Conservation (phyloP, 2,797 vertebrate species). For the Neosilurus mollespiculum region DNA sequence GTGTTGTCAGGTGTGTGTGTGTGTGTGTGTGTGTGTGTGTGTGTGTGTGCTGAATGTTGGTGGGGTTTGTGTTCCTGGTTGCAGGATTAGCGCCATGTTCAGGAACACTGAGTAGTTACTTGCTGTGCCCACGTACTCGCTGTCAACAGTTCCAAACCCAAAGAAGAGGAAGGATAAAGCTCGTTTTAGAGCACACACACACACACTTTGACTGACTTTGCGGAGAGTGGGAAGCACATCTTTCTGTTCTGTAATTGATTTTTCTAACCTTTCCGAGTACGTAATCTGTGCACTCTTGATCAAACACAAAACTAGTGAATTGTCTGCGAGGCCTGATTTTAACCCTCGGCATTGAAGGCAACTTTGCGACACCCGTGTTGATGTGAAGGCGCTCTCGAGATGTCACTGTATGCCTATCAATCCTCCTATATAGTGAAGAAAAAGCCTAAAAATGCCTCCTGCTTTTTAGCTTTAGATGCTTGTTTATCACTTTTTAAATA, state of each 20-base stretch:
- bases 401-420: constrained; percentile 64
- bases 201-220: constrained; percentile 28
- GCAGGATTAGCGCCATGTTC: constrained; percentile 43
- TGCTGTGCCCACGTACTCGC: constrained; percentile 48
- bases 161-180: constrained; percentile 49
- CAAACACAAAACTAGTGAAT: constrained; percentile 33
- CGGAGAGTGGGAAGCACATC: constrained; percentile 52
- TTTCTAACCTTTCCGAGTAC: constrained; percentile 33
- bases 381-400: constrained; percentile 72
- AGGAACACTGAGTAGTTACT: constrained; percentile 45
- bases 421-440: constrained; percentile 77
- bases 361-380: background rate
- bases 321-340: background rate
- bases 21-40: constrained; percentile 11
- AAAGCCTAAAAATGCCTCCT: constrained; percentile 65
- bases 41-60: background rate
- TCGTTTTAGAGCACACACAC: constrained; percentile 37
- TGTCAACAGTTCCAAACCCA: constrained; percentile 47
- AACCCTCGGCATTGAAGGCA: background rate
- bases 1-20: constrained; percentile 2
- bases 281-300: constrained; percentile 32
- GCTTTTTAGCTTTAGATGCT: constrained; percentile 82
- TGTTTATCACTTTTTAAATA: constrained; percentile 89
- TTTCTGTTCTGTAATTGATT: constrained; percentile 48
- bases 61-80: background rate